These are phyloP conservation scores for Varanus salvator DNA, from an alignment of 2,113 vertebrate genomes.

Conservation along the genomic window DNA sequence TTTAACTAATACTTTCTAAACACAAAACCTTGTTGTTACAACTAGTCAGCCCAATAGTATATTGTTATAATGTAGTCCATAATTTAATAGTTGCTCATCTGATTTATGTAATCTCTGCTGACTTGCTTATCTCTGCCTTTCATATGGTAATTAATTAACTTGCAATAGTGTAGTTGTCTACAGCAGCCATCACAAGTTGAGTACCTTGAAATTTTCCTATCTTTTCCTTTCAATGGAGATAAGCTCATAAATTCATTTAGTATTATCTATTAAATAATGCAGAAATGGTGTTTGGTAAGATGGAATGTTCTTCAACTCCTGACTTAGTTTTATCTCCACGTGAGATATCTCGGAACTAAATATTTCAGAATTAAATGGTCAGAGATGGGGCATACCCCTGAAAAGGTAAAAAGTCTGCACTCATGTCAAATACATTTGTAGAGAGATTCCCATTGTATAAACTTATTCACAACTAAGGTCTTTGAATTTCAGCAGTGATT, in stretches of 20 bases:
- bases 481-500: slow-evolving; percentile 18
- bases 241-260: slow-evolving; percentile 1
- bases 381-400: neutral
- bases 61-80: slow-evolving; percentile 36
- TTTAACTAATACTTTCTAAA: slow-evolving; percentile 40
- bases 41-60: neutral
- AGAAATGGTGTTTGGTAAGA: slow-evolving; percentile 39
- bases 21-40: slow-evolving; percentile 37
- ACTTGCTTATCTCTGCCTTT: neutral
- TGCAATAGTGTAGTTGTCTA: neutral
- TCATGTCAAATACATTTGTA: neutral
- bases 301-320: slow-evolving; percentile 18
- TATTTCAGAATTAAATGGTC: slow-evolving; percentile 19
- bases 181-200: neutral
- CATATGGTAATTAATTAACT: neutral
- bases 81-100: slow-evolving; percentile 53
- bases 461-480: slow-evolving; percentile 22
- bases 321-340: slow-evolving; percentile 13
- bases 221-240: slow-evolving; percentile 26
- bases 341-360: slow-evolving; percentile 43
- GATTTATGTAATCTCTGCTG: neutral
- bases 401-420: neutral
- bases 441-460: slow-evolving; percentile 39
- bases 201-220: neutral
- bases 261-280: neutral